Conservation (phyloP, 2,888 invertebrate genomes). For the Polyploca ridens region DNA sequence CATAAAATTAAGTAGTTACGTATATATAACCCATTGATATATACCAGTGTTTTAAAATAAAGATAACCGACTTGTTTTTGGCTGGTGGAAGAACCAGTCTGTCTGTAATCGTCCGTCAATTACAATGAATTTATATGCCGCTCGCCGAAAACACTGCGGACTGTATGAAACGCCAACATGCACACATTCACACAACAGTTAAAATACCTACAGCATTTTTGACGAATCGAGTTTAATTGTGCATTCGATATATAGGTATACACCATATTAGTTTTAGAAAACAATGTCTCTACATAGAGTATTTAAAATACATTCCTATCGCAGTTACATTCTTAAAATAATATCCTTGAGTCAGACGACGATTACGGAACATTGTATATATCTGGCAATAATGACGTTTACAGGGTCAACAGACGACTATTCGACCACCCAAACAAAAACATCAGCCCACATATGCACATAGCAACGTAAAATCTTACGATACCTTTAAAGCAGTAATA, state of each 20-base stretch:
- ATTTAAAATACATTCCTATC: too few species aligned
- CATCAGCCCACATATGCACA: neutral
- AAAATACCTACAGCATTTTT: too few species aligned
- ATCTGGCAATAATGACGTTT: neutral
- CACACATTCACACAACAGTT: neutral
- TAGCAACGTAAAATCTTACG: neutral
- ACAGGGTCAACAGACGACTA: neutral
- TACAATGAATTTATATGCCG: constrained; percentile 7
- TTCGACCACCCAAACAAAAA: neutral
- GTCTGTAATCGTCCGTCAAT: neutral
- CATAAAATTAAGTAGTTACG: neutral
- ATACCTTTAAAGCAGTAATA: neutral
- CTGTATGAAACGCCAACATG: neutral
- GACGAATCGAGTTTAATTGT: too few species aligned
- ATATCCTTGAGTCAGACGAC: neutral
- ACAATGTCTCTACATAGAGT: too few species aligned
- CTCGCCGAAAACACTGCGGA: neutral
- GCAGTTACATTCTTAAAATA: too few species aligned
- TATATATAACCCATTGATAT: neutral
- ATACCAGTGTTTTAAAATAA: neutral
- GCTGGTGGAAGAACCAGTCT: neutral
- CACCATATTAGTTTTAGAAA: too few species aligned
- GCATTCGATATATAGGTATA: too few species aligned
- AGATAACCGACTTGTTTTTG: constrained; percentile 3
- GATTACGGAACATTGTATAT: neutral